Evolutionary conservation across 2,113 vertebrate species (phyloP).

Genomic region (Microcebus murinus): DNA sequence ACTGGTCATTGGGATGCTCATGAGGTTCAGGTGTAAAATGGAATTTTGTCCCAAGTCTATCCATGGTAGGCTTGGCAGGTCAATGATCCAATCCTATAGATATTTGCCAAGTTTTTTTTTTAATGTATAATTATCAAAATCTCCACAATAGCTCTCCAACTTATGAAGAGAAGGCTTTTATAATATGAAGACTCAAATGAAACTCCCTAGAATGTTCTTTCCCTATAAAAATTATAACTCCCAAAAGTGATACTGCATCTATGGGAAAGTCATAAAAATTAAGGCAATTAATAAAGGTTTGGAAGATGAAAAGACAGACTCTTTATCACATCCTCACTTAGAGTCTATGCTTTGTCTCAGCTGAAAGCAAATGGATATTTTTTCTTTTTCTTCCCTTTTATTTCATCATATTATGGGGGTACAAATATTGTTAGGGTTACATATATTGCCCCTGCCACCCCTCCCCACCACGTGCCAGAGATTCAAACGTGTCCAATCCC

Average conservation of each 20-base stretch:
- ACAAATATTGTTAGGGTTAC: no score
- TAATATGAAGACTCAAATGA: not conserved
- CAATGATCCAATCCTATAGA: not conserved
- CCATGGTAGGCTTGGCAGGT: not conserved
- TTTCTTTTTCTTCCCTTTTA: no score
- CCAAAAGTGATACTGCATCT: not conserved
- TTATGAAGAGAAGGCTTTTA: not conserved
- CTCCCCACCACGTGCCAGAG: no score
- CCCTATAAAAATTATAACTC: not conserved
- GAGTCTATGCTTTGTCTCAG: not conserved
- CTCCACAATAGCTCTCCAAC: not conserved
- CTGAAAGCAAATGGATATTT: not conserved
- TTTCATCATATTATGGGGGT: no score
- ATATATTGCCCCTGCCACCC: no score
- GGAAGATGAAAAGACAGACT: not conserved
- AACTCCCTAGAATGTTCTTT: not conserved
- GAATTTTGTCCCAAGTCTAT: not conserved
- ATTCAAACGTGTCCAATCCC: no score
- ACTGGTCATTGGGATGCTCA: not conserved
- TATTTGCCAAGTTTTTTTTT: not conserved
- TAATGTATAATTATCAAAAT: not conserved
- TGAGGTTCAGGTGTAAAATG: not conserved
- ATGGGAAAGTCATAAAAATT: not conserved
- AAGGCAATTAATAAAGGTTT: not conserved
- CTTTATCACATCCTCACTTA: not conserved